These are phyloP conservation scores for Petaurus breviceps DNA, from an alignment of 2,113 vertebrate genomes.

Conservation along the genomic window DNA sequence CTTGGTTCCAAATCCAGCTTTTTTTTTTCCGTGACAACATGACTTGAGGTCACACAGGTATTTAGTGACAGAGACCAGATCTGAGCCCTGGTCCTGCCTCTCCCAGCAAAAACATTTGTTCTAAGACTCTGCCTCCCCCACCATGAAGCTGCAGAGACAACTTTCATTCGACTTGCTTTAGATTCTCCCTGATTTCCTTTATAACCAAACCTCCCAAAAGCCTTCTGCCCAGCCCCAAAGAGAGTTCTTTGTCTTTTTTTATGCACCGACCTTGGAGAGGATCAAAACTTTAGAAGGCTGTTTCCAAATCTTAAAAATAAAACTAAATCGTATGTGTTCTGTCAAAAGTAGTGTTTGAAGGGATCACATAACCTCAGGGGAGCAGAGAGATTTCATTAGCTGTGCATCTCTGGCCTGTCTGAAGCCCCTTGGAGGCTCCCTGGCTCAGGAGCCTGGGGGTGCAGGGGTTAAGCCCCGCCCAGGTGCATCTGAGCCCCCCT, in stretches of 20 bases:
- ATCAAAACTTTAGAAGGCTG: conserved; percentile 45
- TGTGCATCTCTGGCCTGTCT: conserved; percentile 27
- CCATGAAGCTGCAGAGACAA: background rate
- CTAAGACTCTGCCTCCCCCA: background rate
- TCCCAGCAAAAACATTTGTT: background rate
- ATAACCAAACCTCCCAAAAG: background rate
- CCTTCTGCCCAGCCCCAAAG: conserved; percentile 1
- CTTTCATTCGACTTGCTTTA: conserved; percentile 18
- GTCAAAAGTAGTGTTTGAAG: conserved; percentile 59
- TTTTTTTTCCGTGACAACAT: background rate
- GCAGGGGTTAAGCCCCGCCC: conserved; percentile 60
- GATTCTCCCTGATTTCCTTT: conserved; percentile 9
- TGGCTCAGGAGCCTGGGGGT: conserved; percentile 12
- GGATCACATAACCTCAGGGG: conserved; percentile 59
- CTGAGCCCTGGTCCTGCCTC: background rate
- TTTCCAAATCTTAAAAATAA: conserved; percentile 58
- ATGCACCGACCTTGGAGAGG: background rate
- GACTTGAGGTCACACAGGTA: background rate
- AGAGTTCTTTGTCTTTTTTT: conserved; percentile 18
- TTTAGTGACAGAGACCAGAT: background rate
- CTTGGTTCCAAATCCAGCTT: background rate
- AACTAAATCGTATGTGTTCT: conserved; percentile 61
- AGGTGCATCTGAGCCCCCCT: conserved; percentile 69
- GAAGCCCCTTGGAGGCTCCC: conserved; percentile 35
- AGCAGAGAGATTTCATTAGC: conserved; percentile 42